Evolutionary conservation across 2,888 invertebrate genomes (phyloP).

Genomic region (Protophormia terraenovae): DNA sequence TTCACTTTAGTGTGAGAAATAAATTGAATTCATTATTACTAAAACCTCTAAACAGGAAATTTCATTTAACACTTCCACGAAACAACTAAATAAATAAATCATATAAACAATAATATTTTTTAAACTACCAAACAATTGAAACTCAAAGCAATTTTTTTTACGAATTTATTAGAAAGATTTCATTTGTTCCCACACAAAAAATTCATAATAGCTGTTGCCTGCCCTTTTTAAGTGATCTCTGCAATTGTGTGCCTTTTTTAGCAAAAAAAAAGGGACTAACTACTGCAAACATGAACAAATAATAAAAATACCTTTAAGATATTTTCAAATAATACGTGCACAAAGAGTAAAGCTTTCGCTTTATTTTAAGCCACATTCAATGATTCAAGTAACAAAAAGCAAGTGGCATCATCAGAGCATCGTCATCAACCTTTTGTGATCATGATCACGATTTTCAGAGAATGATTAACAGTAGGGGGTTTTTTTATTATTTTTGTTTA

Average conservation of each 20-base stretch:
- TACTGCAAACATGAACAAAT: slow-evolving; percentile 35
- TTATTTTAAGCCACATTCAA: slow-evolving; percentile 24
- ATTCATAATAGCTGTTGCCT: too few relatives aligned
- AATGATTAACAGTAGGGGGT: slow-evolving; percentile 58
- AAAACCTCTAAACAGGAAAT: slow-evolving; percentile 50
- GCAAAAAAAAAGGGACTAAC: slow-evolving; percentile 51
- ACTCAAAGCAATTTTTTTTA: neutral
- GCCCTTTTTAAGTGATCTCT: slow-evolving; percentile 55
- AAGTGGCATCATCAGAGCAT: slow-evolving; percentile 62
- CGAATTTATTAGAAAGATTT: slow-evolving; percentile 59
- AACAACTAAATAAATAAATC: slow-evolving; percentile 52
- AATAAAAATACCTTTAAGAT: slow-evolving; percentile 30
- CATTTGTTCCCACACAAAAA: slow-evolving; percentile 61
- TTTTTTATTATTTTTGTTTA: neutral
- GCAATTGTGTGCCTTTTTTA: slow-evolving; percentile 36
- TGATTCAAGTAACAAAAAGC: slow-evolving; percentile 35
- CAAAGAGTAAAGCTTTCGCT: slow-evolving; percentile 30
- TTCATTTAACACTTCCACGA: slow-evolving; percentile 64
- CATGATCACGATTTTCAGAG: slow-evolving; percentile 57
- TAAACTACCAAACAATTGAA: slow-evolving; percentile 47
- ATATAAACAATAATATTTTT: slow-evolving; percentile 26
- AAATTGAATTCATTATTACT: slow-evolving; percentile 12
- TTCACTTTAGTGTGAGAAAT: slow-evolving; percentile 50
- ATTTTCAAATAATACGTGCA: slow-evolving; percentile 26
- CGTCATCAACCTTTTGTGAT: slow-evolving; percentile 51